Conservation (phyloP, 2,888 invertebrate genomes). For the Acanthosepion lycidas region DNA sequence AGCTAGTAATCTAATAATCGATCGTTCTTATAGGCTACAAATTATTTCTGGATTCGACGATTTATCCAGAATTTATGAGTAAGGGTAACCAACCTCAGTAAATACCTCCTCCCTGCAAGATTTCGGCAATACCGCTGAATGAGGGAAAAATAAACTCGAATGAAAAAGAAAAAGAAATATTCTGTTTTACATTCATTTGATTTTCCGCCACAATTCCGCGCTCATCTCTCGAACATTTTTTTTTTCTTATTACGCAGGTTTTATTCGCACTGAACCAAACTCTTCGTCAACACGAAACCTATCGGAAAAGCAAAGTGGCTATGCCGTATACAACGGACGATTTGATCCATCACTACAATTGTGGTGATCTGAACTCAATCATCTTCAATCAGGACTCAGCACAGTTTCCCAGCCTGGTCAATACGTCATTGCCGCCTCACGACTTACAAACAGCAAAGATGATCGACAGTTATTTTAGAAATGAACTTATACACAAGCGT, state of each 20-base stretch:
- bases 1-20: too few relatives aligned
- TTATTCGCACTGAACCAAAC: constrained; percentile 76
- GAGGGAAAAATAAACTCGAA: too few relatives aligned
- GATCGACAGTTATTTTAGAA: constrained; percentile 77
- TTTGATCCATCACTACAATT: constrained; percentile 76
- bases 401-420: constrained; percentile 71
- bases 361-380: constrained; percentile 75
- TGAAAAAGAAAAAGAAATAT: too few relatives aligned
- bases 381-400: constrained; percentile 74
- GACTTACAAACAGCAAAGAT: constrained; percentile 67
- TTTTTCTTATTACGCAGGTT: constrained; percentile 69
- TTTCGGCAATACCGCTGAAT: too few relatives aligned
- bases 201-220: too few relatives aligned
- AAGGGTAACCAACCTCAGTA: too few relatives aligned
- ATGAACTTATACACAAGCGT: constrained; percentile 77
- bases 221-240: neutral
- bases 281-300: constrained; percentile 74
- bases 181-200: too few relatives aligned
- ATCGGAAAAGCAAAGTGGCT: constrained; percentile 63
- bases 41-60: too few relatives aligned
- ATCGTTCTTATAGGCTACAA: too few relatives aligned
- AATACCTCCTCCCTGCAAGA: too few relatives aligned
- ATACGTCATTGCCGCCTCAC: constrained; percentile 69
- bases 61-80: too few relatives aligned
- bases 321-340: constrained; percentile 73